Evolutionary conservation across 1,140 invertebrate species (phyloP), one percentile per base, ranked within the genome.

Genomic region (Neuroterus valhalla): DNA sequence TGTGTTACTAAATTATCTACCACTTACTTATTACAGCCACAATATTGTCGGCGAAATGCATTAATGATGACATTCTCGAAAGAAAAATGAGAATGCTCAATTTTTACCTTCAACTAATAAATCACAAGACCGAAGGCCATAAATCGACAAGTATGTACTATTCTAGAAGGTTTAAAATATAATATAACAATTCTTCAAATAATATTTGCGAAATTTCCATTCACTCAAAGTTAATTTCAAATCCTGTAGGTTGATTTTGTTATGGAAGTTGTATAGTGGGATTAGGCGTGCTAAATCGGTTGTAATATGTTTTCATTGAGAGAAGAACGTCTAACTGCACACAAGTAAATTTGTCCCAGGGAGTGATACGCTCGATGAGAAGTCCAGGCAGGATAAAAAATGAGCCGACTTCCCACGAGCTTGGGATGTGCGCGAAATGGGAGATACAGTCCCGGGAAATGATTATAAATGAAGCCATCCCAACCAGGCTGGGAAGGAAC

Each of bases 391-490:
- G 43, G 77, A 75, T 81, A 83, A 83, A 80, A 83, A 83, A 83
- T 75, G 80, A 78, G 62, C 19, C 74, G 69, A 71, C 75, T 77
- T 81, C 73, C 74, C 70, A 71, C 68, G 72, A 77, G 74, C 78
- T 74, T 72, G 71, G 77, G 76, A 68, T 77, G 78, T 66, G 76
- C 69, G 50, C 75, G 72, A 77, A 77, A 81, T 80, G 72, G 76
- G 79, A 83, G 84, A 87, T 86, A 85, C 83, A 85, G 84, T 83
- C 81, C 71, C 81, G 70, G 82, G 86, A 87, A 87, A 88, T 88
- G 87, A 87, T 88, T 88, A 87, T 88, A 87, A 88, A 88, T 88
- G 87, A 87, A 87, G 84, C 86, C 83, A 87, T 87, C 86, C 79
- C 72, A 70, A 46, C 78, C 71, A 76, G 73, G 77, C 68, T 73